Evolutionary conservation across 2,888 invertebrate genomes (phyloP), one percentile per base, ranked within the genome.

Genomic region (Melanostoma mellinum): DNA sequence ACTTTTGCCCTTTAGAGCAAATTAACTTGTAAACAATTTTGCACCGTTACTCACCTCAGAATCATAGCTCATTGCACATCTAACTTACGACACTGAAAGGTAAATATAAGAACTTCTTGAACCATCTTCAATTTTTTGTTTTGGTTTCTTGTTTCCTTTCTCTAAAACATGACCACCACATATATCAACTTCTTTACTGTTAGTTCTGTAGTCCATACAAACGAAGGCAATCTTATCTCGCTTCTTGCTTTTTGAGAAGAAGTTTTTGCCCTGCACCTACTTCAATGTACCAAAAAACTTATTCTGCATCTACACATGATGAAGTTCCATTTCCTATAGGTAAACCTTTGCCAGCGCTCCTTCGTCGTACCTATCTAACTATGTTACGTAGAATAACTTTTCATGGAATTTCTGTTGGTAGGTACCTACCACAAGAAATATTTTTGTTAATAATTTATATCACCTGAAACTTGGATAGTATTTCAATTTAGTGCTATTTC

Each of bases 391-490:
- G 6, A 77, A 72, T 63, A 73, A 78, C 61, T 82, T 81, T 63
- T 58, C 38, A 30, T 4, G 36, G 20, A 55, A 33, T 60, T 20
- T 67, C 46, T 10, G 5, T 32, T 6, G 8, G 33, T 8, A n/a
- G n/a, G n/a, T n/a, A n/a, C n/a, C n/a, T n/a, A 69, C 78, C 78
- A 53, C 73, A 73, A 69, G 38, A 78, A 73, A 74, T 69, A 78
- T 82, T 82, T 78, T 78, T 73, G 46, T 78, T 69, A 78, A 78
- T 82, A 82, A 73, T 82, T 82, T 82, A 82, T 74, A 82, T 78
- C 68, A 73, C 68, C 82, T 78, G 69, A 74, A 82, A 82, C 48
- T 82, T 78, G 78, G 78, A 74, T 78, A 78, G 82, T 78, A 78
- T 73, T 74, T 78, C 78, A 82, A 82, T 82, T 82, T 78, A 52